Evolutionary conservation across 2,797 vertebrate genomes (phyloP).

Genomic region (Setipinna tenuifilis): DNA sequence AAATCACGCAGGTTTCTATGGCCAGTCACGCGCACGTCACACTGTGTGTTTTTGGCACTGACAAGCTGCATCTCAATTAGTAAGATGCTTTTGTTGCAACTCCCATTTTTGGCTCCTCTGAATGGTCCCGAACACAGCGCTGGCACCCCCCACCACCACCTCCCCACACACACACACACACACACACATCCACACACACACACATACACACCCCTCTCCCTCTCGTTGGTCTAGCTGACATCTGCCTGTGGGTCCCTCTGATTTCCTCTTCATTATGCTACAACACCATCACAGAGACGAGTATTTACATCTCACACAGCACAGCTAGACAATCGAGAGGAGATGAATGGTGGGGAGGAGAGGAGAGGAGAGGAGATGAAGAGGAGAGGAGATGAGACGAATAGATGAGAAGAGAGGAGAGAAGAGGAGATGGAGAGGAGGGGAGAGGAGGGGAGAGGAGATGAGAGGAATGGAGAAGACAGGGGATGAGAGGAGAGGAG

Average conservation of each 20-base stretch:
- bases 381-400: too few species aligned
- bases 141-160: background rate
- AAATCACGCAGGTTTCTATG: background rate
- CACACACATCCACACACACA: too few species aligned
- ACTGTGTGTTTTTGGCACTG: background rate
- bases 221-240: background rate
- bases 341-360: background rate
- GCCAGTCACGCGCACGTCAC: background rate
- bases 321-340: background rate
- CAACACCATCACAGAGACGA: background rate
- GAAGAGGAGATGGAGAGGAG: too few species aligned
- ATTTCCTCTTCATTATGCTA: background rate
- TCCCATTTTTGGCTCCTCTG: background rate
- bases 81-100: background rate
- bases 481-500: too few species aligned
- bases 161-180: too few species aligned
- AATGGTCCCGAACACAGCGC: background rate
- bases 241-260: background rate
- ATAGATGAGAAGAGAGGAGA: too few species aligned
- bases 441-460: too few species aligned
- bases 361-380: too few species aligned
- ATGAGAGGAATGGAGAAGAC: too few species aligned
- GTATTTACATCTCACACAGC: background rate
- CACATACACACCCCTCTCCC: too few species aligned
- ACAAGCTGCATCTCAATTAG: background rate